phyloP scores from a whole-genome alignment of 2,113 vertebrate species.

The Leucosticte australis region DNA sequence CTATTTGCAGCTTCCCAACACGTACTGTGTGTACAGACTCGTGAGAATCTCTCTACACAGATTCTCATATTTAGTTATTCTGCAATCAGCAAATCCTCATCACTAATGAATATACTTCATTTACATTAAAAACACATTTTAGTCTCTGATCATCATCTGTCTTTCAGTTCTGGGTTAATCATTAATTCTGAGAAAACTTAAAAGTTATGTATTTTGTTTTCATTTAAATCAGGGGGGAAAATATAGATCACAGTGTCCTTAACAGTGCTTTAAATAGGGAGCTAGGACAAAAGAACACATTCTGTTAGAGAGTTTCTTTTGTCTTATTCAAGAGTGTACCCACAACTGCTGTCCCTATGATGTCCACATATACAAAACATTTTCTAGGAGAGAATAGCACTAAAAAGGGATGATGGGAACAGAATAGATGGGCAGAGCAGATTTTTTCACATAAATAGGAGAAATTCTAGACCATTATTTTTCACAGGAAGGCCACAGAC shows the following conservation, averaged over 20 bases:
- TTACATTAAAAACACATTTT: neutral
- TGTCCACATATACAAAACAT: neutral
- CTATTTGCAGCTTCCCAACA: neutral
- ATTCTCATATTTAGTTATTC: neutral
- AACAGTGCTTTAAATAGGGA: neutral
- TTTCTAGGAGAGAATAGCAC: neutral
- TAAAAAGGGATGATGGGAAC: neutral
- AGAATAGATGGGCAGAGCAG: neutral
- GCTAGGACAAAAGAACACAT: neutral
- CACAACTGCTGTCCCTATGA: neutral
- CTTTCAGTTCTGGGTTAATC: neutral
- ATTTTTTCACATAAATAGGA: neutral
- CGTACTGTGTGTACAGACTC: neutral
- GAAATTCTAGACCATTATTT: neutral
- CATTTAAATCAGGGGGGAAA: fast-evolving
- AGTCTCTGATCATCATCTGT: neutral
- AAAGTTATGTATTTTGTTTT: neutral
- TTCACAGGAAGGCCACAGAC: neutral
- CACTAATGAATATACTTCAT: neutral
- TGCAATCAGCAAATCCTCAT: neutral
- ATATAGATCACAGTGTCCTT: neutral
- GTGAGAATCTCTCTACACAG: neutral
- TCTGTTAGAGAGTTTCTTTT: neutral
- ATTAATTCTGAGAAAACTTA: neutral
- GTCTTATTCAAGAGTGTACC: neutral